Evolutionary conservation across 2,888 invertebrate genomes (phyloP), one percentile per base, ranked within the genome.

Genomic region (Phorcus lineatus): DNA sequence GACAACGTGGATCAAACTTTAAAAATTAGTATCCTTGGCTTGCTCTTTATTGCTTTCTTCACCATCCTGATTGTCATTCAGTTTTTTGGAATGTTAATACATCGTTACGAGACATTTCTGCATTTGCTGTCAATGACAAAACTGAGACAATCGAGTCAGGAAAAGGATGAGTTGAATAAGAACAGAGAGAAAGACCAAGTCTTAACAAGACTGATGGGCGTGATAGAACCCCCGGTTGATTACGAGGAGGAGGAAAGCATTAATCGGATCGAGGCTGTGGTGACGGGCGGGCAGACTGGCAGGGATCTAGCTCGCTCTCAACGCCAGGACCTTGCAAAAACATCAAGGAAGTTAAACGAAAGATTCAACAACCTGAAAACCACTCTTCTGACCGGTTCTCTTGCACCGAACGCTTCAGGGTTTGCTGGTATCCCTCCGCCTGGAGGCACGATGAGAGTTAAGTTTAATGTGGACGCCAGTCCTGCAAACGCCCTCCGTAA

Each of bases 61-160:
- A 80, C 89, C 0, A 19, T 89, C 4, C 86, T 92, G 16, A 83
- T 92, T 22, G 7, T 89, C 0, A 83, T 92, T 1, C 92, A 92
- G 81, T 87, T 91, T 80, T n/a, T 90, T 54, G 91, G 91, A 17
- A 92, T 92, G 92, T 40, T 92, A 6, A 82, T 90, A 9, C 92
- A 92, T 78, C 85, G 92, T n/a, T 90, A 90, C 90, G 91, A 91
- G 31, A 92, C 92, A 0, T 89, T 92, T 70, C 85, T 90, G 28
- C 91, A 91, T 79, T 82, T 91, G 4, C 86, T 92, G 11, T 88
- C 92, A 6, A 89, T 89, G 11, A 91, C 91, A 9, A 84, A 88
- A 53, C 82, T 90, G 16, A 22, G 47, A 19, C 24, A 24, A 24
- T 40, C n/a, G 2, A 75, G 31, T 3, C 57, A 78, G 53, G 36